Percentiles rank a stretch among this genome's conserved stretches.
Evolutionary conservation across 2,888 invertebrate genomes (phyloP).

Genomic region (Horisme vitalbata): DNA sequence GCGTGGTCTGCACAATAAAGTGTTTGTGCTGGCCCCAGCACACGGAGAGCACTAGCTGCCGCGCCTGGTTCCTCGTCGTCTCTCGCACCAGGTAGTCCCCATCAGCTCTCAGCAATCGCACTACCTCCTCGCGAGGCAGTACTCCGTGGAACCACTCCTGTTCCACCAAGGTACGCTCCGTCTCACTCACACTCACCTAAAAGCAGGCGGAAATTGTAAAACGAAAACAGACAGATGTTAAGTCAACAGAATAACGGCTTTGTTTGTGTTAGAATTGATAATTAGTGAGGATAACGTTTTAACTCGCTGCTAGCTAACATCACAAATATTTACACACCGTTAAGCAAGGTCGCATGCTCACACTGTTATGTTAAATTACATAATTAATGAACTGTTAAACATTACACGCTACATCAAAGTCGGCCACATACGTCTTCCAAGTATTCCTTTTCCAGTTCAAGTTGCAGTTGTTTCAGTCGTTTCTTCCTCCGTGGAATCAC

Average conservation of each 20-base stretch:
- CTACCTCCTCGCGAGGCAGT: constrained; percentile 97
- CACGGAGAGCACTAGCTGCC: constrained; percentile 96
- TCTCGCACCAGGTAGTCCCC: constrained; percentile 97
- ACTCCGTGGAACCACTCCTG: constrained; percentile 99
- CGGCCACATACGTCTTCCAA: constrained; percentile 44
- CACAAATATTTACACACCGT: constrained; percentile 26
- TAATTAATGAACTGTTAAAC: constrained; percentile 23
- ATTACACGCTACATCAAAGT: constrained; percentile 35
- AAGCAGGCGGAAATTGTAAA: constrained; percentile 6
- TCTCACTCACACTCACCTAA: constrained; percentile 73
- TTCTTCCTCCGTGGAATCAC: constrained; percentile 74
- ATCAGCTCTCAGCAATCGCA: constrained; percentile 93
- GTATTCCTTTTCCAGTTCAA: constrained; percentile 59
- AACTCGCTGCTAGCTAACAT: constrained; percentile 9
- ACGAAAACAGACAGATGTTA: neutral
- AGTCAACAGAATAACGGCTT: neutral
- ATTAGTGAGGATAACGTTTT: constrained; percentile 18
- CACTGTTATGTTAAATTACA: constrained; percentile 39
- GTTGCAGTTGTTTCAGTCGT: constrained; percentile 67
- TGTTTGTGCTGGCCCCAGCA: constrained; percentile 98
- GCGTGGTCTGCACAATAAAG: constrained; percentile 97
- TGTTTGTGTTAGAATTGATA: constrained; percentile 1
- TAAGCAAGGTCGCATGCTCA: constrained; percentile 37
- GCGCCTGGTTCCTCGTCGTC: constrained; percentile 94
- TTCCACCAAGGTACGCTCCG: constrained; percentile 89